Base-by-base conservation (phyloP, 1,140 invertebrate species). In the Calliphora vicina region DNA sequence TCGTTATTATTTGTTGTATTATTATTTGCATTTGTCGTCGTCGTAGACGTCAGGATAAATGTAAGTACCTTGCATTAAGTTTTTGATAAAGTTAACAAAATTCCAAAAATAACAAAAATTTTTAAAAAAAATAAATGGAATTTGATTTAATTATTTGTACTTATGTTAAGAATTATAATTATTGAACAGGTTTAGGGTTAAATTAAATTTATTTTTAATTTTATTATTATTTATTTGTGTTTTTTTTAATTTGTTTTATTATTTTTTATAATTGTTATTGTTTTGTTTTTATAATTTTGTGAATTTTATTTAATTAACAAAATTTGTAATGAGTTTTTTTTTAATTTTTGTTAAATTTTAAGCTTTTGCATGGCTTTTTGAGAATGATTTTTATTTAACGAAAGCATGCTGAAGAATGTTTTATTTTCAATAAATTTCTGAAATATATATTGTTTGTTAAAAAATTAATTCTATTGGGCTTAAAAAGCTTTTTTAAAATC, bases 11-110 rank as follows among this genome's bases (percentile, higher is more conserved):
- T 83, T 96, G 96, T 91, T 94, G 96, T 87, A 94, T 96, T 85
- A 95, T 97, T 87, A 95, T 96, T 87, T 93, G 96, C 86, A 93
- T 97, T 84, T 97, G 96, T 90, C 92, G 95, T 83, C 92, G 95
- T 82, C 96, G 96, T 91, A 92, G 95, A 84, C 94, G 94, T 81
- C 94, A 94, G 86, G 95, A 95, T 87, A 97, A 97, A 94, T 97
- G 96, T 97, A 92, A 96, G 96, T 96, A 87, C 83, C 20, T 20
- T 67, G 42, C 29, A 9, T 61, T 81, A 23, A 73, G 50, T 43
- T 74, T 12, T 35, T 72, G 5, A 23, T 9, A 29, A 50, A 81
- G n/a, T 10, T 17, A 81, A 67, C 15, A 82, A 82, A 35, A 81
- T 50, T 20, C 23, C 25, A 61, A 15, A 42, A 76, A 57, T 76